Percentiles rank a stretch among this genome's conserved stretches.
Conservation (phyloP, 2,888 invertebrate species). For the Drosophila neonasuta region DNA sequence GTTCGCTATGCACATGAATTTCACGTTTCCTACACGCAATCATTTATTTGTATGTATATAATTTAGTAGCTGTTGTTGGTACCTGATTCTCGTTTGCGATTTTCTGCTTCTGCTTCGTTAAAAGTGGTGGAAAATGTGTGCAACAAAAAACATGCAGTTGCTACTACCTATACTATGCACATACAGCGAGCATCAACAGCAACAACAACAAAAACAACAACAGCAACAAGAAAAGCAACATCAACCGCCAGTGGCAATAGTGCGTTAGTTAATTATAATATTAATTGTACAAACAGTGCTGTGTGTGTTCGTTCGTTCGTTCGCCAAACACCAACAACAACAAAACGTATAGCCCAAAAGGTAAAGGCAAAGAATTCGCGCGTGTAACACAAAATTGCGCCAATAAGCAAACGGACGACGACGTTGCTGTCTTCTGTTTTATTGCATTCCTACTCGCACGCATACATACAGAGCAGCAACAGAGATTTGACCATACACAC, state of each 20-base stretch:
- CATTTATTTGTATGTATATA: slow-evolving; percentile 46
- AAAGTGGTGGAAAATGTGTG: slow-evolving; percentile 74
- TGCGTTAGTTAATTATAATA: slow-evolving; percentile 30
- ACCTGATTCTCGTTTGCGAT: slow-evolving; percentile 59
- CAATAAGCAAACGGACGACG: slow-evolving; percentile 70
- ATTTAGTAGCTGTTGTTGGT: slow-evolving; percentile 59
- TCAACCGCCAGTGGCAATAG: slow-evolving; percentile 22
- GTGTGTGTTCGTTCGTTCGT: slow-evolving; percentile 6
- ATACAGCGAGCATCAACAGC: slow-evolving; percentile 8
- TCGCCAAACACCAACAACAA: not conserved
- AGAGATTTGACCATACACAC: slow-evolving; percentile 52
- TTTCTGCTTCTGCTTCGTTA: slow-evolving; percentile 60
- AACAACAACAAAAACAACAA: slow-evolving; percentile 8
- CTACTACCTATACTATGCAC: slow-evolving; percentile 44
- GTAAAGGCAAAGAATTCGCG: slow-evolving; percentile 47
- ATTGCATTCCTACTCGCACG: slow-evolving; percentile 69
- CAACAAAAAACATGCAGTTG: slow-evolving; percentile 58
- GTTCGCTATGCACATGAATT: slow-evolving; percentile 33
- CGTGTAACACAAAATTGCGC: slow-evolving; percentile 75
- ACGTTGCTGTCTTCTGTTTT: slow-evolving; percentile 64
- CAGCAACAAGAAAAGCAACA: not conserved
- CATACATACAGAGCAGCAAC: slow-evolving; percentile 46
- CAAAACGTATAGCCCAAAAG: slow-evolving; percentile 18
- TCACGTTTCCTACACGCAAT: slow-evolving; percentile 12
- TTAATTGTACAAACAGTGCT: not conserved